Conservation (phyloP, 2,113 vertebrate genomes). For the Cryptomyrus ogoouensis region DNA sequence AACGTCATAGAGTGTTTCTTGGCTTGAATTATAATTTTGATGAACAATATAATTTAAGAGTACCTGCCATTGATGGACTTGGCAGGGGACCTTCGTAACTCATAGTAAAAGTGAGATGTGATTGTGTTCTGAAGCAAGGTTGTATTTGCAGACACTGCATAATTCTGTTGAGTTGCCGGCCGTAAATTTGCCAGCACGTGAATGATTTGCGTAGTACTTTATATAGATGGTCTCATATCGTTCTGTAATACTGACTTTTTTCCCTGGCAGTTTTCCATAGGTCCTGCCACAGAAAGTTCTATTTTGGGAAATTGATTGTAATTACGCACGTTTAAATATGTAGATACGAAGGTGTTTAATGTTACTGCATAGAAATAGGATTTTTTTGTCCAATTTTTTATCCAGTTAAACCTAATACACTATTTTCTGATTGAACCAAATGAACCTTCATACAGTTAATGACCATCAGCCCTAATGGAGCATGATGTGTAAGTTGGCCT, state of each 20-base stretch:
- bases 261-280: background rate
- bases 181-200: constrained; percentile 25
- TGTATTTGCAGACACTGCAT: constrained; percentile 27
- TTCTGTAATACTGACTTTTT: background rate
- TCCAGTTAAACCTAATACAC: background rate
- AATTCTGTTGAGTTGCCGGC: constrained; percentile 7
- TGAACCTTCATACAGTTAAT: background rate
- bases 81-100: background rate
- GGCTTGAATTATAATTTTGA: constrained; percentile 9
- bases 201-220: constrained; percentile 31
- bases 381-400: background rate
- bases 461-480: background rate
- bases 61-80: background rate
- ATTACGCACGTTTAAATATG: background rate
- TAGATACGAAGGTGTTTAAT: background rate
- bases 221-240: constrained; percentile 14
- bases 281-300: background rate
- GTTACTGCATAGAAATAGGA: background rate
- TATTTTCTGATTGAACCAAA: background rate
- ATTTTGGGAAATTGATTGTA: background rate
- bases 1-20: background rate
- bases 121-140: constrained; percentile 28
- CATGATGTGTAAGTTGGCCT: background rate
- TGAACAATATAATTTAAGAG: constrained; percentile 13
- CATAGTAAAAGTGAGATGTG: constrained; percentile 21